A percentile compares a stretch with the other conserved stretches of the same genome.
Conservation (phyloP, 2,888 invertebrate species). For the Lymantria monacha region DNA sequence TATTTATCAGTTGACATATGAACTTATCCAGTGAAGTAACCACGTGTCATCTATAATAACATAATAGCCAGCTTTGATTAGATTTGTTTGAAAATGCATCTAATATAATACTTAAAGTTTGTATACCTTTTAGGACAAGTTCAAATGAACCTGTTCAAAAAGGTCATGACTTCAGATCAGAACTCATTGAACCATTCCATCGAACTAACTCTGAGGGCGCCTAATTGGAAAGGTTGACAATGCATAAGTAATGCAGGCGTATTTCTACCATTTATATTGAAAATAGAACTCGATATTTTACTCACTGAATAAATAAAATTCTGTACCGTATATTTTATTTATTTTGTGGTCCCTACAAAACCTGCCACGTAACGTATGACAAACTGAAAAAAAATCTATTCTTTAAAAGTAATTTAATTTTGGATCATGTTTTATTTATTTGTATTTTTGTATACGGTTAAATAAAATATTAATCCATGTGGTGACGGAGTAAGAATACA, state of each 20-base stretch:
- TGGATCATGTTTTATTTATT: neutral
- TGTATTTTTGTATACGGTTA: neutral
- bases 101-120: neutral
- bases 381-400: neutral
- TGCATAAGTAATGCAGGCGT: constrained; percentile 32
- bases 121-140: too few relatives aligned
- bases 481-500: too few relatives aligned
- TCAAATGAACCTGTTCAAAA: constrained; percentile 3
- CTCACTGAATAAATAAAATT: constrained; percentile 1
- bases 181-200: constrained; percentile 20
- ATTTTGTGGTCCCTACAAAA: neutral
- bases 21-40: neutral
- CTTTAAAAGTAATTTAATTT: neutral
- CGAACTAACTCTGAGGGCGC: constrained; percentile 12
- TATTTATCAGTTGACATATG: too few relatives aligned
- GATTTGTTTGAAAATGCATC: neutral
- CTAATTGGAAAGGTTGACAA: constrained; percentile 33
- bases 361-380: neutral
- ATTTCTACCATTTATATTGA: constrained; percentile 15
- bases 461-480: neutral
- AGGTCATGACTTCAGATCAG: constrained; percentile 16
- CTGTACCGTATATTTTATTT: neutral
- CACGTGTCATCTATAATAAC: neutral
- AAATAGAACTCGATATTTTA: constrained; percentile 12
- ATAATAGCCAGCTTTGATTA: neutral